Evolutionary conservation across 2,888 invertebrate genomes (phyloP), one percentile per base, ranked within the genome.

Genomic region (Tenthredo amoena): DNA sequence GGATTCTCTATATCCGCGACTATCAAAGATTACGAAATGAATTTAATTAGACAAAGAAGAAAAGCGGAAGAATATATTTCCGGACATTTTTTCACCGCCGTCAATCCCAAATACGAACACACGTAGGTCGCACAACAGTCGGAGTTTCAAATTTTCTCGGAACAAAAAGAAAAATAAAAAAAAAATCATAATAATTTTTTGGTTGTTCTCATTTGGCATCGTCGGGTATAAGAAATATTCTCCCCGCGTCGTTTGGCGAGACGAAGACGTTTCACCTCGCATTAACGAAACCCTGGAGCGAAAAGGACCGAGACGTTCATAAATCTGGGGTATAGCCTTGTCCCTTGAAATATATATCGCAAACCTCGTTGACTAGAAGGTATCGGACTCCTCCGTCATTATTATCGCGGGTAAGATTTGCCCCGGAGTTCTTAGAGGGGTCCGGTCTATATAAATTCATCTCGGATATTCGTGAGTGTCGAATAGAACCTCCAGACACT

Each of bases 371-470:
- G 83, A 68, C 50, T 65, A 83, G 12, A 21, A 83, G 26, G 71
- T 50, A 83, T 83, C 31, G 83, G n/a, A 43, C 34, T 50, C 40
- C 83, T 83, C n/a, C 47, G 62, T 83, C 83, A 83, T 83, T 83
- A 83, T 83, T 68, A 83, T 71, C 83, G 34, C 31, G 21, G 47
- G 37, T 26, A 71, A 31, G 40, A 83, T 83, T 83, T 15, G 10
- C 68, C 68, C 31, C 83, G 71, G n/a, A 31, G 34, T 50, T 43
- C 47, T 74, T 2, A 47, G 72, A 26, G 82, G 72, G 72, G n/a
- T 82, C 58, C 31, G 15, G 62, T 62, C 6, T 40, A 55, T 81
- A 58, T 83, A 47, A 83, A 83, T 65, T 71, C 47, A 76, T 76
- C 47, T 76, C n/a, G 34, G n/a, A 72, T 72, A 1, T 9, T 40